Evolutionary conservation across 2,113 vertebrate species (phyloP), one percentile per base, ranked within the genome.

Genomic region (Acanthisitta chloris): DNA sequence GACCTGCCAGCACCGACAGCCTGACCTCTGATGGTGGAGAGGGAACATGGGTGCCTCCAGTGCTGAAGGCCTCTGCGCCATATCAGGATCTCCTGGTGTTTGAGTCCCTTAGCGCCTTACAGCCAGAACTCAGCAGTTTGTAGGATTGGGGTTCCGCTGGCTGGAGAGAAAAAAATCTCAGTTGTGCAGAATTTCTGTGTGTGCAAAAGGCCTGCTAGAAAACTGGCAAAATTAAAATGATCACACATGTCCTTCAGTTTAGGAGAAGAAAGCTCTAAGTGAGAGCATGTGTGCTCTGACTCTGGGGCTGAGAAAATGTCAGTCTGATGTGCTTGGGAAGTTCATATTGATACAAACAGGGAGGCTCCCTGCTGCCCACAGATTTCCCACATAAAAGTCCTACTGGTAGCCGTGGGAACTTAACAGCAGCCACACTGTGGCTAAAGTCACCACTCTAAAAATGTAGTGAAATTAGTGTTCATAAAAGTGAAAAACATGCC

Each of bases 351-450:
- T 96, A 94, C 95, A 97, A 96, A 96, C 94, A 97, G 94, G 93
- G 95, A 97, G 96, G 91, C 95, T 97, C 96, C 96, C 95, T 86
- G 93, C 94, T 97, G 96, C 96, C 94, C 96, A 97, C 94, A 96
- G 96, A 96, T 95, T 96, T 97, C 96, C 96, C 96, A 97, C 95
- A 97, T 96, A 91, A 96, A 97, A 97, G 96, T 95, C 95, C 93
- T 97, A 95, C 96, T 97, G 95, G 95, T 96, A 96, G 95, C 87
- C 95, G 94, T 96, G 94, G 95, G 94, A 97, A 97, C 94, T 95
- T 86, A 76, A 62, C 89, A 95, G 94, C 95, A 96, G 94, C 91
- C 94, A 96, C 49, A 66, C 94, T 96, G 95, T 91, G 95, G 96
- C 95, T 96, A 85, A 85, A 96, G 87, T 94, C 94, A 94, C 93